Evolutionary conservation across 1,140 invertebrate species (phyloP).

Genomic region (Neomicropteryx cornuta): DNA sequence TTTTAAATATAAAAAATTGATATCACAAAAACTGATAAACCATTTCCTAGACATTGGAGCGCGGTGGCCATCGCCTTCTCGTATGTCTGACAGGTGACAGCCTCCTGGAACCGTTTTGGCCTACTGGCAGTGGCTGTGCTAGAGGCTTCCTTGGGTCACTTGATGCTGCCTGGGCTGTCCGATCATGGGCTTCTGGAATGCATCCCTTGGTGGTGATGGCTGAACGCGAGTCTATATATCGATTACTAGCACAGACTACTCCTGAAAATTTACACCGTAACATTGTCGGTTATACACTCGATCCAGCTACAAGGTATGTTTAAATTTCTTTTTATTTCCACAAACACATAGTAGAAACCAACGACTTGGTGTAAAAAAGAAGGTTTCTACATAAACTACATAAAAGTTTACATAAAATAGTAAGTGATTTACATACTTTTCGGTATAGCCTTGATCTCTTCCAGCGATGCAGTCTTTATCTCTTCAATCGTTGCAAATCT

Average conservation of each 20-base stretch:
- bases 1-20: no score
- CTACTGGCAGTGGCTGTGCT: slow-evolving; percentile 94
- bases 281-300: slow-evolving; percentile 76
- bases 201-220: slow-evolving; percentile 77
- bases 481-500: no score
- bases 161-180: slow-evolving; percentile 93
- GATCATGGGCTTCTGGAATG: slow-evolving; percentile 61
- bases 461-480: no score
- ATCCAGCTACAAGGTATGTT: slow-evolving; percentile 80
- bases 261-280: slow-evolving; percentile 91
- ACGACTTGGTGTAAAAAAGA: no score
- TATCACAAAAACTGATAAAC: no score
- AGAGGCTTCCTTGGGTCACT: slow-evolving; percentile 92
- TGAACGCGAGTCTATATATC: slow-evolving; percentile 90
- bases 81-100: slow-evolving; percentile 92
- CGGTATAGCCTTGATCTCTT: no score
- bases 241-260: slow-evolving; percentile 79
- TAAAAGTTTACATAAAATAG: no score
- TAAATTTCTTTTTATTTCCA: no score
- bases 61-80: slow-evolving; percentile 67
- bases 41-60: slow-evolving; percentile 48
- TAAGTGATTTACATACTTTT: no score
- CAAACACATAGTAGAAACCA: no score
- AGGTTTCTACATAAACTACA: no score
- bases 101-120: slow-evolving; percentile 96